Percentiles rank a stretch among this genome's conserved stretches.
Evolutionary conservation across 2,113 vertebrate species (phyloP).

Genomic region (human (Homo sapiens)): DNA sequence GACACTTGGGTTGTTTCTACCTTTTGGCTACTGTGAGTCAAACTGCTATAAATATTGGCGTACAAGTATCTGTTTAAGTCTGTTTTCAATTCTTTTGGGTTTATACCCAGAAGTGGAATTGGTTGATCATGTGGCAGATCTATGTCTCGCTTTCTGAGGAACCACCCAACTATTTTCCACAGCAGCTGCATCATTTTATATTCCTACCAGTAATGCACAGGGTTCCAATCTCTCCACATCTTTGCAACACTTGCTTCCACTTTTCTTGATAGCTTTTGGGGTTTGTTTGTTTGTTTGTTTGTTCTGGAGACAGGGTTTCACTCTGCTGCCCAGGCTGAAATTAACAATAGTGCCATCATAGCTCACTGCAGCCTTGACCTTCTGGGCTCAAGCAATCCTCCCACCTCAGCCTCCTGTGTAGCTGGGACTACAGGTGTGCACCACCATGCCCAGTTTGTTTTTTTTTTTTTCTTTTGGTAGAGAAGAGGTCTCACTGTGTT

Average conservation of each 20-base stretch:
- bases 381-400: too few species aligned
- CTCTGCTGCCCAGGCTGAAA: too few species aligned
- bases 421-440: too few species aligned
- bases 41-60: not conserved
- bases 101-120: not conserved
- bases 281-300: not conserved
- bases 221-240: not conserved
- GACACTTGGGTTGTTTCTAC: not conserved
- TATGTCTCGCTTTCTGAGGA: not conserved
- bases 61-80: not conserved
- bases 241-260: not conserved
- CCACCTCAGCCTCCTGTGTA: too few species aligned
- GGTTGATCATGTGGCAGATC: not conserved
- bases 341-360: too few species aligned
- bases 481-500: too few species aligned
- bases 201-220: not conserved
- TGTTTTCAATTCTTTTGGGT: not conserved
- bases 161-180: not conserved
- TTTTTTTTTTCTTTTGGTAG: too few species aligned
- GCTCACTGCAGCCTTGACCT: too few species aligned
- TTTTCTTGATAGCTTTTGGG: too few species aligned
- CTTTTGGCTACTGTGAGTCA: not conserved
- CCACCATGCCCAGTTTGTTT: too few species aligned
- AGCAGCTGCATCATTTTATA: not conserved
- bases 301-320: too few species aligned